Evolutionary conservation across 2,797 vertebrate genomes (phyloP).

Genomic region (Sebastes hopkinsi): DNA sequence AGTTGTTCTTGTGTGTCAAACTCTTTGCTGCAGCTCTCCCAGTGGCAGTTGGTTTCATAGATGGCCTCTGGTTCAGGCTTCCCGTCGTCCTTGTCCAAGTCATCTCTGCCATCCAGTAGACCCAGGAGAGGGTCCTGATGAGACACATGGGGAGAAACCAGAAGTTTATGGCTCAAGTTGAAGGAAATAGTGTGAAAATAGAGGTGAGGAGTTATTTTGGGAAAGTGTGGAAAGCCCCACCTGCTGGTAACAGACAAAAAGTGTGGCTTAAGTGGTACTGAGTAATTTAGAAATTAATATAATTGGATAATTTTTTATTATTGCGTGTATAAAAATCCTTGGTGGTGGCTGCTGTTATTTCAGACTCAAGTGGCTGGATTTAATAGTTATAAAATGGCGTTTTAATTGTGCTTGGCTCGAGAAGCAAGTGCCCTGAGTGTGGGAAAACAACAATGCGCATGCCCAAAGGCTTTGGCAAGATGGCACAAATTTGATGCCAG

Average conservation of each 20-base stretch:
- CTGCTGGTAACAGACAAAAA: not conserved
- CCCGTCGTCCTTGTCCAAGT: conserved; percentile 94
- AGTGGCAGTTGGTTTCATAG: conserved; percentile 97
- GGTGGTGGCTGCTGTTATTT: not conserved
- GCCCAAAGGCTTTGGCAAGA: not conserved
- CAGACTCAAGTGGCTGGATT: not conserved
- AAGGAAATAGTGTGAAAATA: not conserved
- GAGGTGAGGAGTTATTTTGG: not conserved
- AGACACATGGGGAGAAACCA: not conserved
- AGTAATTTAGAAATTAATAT: not conserved
- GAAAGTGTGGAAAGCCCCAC: not conserved
- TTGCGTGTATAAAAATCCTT: not conserved
- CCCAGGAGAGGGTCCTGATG: conserved; percentile 92
- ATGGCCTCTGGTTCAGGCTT: conserved; percentile 92
- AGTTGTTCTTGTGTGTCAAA: conserved; percentile 98
- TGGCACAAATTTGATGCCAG: not conserved
- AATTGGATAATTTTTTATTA: no score
- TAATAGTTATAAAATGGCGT: not conserved
- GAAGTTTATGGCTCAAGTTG: not conserved
- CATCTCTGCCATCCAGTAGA: conserved; percentile 91
- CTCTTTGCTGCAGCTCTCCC: conserved; percentile 96
- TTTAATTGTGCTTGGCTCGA: not conserved
- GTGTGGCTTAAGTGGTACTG: not conserved
- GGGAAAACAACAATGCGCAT: not conserved
- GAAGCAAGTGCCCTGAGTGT: not conserved